Base-by-base conservation (phyloP, 2,113 vertebrate genomes). In the Gambusia holbrooki region DNA sequence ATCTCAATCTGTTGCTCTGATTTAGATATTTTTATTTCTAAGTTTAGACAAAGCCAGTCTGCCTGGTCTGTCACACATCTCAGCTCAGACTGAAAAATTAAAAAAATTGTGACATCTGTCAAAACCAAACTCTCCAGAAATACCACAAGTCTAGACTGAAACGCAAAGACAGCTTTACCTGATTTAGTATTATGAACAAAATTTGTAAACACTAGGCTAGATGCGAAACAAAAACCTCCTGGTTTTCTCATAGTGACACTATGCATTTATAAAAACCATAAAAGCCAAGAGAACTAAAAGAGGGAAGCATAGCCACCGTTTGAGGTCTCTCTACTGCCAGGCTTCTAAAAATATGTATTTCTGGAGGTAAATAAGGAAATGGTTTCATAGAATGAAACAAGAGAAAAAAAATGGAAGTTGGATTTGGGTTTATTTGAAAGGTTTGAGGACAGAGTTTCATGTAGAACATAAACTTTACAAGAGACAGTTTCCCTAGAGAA, bases 201-300 rank as follows among this genome's bases (percentile, higher is more conserved):
- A 42, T 42, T 42, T 5, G 14, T 14, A 15, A 42, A 40, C 25
- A 66, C 40, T 15, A 22, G 11, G 10, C 5, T 45, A 28, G 10
- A 17, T 63, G 33, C 67, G 28, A 83, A 79, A 84, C 32, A 58
- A 60, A 77, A 84, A 64, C 9, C 40, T 17, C 45, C 8, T 19
- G 22, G 33, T 71, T 62, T 61, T 71, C 68, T 42, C 40, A 68
- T 40, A 37, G 10, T 11, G 35, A 10, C 35, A 37, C 35, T 11
- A 37, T 37, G 35, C 10, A 0, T 37, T 37, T 37, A 10, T 11
- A 62, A 70, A 80, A 89, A 58, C 63, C 75, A 51, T 66, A 30
- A 0, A 11, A 33, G 64, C 48, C 15, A 66, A 71, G 33, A 85
- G 77, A 90, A 88, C 73, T 73, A 87, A 91, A 91, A 92, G 15